Evolutionary conservation across 2,113 vertebrate species (phyloP).

Genomic region (Speoplatyrhinus poulsoni): DNA sequence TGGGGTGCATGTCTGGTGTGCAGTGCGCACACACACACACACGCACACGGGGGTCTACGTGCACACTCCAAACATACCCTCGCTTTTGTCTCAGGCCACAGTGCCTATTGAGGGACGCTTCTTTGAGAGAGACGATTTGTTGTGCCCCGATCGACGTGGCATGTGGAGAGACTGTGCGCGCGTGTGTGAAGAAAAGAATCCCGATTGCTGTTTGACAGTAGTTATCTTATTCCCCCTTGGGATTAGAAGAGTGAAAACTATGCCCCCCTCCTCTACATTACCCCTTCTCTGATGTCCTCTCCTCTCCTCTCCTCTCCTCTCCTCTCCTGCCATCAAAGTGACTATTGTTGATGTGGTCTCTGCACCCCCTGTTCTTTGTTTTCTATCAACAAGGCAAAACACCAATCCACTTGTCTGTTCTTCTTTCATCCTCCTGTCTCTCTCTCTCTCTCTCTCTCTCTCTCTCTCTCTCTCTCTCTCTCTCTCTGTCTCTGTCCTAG

Average conservation of each 20-base stretch:
- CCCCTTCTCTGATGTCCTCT: not conserved
- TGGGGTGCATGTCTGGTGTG: constrained; percentile 77
- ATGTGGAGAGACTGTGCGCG: not conserved
- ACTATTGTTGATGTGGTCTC: constrained; percentile 40
- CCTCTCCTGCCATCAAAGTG: constrained; percentile 26
- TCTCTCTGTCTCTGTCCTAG: constrained; percentile 15
- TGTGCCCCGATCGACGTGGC: not conserved
- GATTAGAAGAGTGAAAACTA: not conserved
- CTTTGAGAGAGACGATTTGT: constrained; percentile 19
- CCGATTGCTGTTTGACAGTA: too few relatives aligned
- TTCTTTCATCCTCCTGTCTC: constrained; percentile 1
- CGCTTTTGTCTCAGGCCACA: constrained; percentile 46
- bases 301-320: not conserved
- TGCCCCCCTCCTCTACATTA: not conserved
- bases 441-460: not conserved
- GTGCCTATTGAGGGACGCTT: constrained; percentile 31
- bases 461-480: not conserved
- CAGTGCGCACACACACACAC: constrained; percentile 28
- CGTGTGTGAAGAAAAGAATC: not conserved
- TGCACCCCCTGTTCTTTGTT: constrained; percentile 17
- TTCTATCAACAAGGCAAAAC: constrained; percentile 51
- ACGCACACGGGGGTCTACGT: not conserved
- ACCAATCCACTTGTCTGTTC: constrained; percentile 25
- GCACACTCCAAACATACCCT: constrained; percentile 50
- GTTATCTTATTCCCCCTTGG: too few relatives aligned